A percentile compares a stretch with the other conserved stretches of the same genome.
Evolutionary conservation across 2,888 invertebrate genomes (phyloP).

Genomic region (Platerodrilus igneus): DNA sequence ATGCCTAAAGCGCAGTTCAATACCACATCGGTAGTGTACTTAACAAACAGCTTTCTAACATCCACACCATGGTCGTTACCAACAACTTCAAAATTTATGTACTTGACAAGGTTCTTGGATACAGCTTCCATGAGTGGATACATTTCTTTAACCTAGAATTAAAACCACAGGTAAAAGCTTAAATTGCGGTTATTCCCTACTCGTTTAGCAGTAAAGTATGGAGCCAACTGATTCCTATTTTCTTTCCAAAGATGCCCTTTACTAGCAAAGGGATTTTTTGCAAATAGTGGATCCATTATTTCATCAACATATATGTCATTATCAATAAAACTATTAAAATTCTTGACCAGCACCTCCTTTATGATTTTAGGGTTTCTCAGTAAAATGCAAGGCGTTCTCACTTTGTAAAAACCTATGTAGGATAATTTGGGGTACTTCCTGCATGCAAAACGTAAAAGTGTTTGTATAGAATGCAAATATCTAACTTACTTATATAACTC

Average conservation of each 20-base stretch:
- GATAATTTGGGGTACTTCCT: constrained; percentile 37
- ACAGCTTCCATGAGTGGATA: constrained; percentile 49
- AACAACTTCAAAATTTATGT: too few relatives aligned
- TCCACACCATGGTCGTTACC: constrained; percentile 42
- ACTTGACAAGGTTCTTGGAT: constrained; percentile 43
- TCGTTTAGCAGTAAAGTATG: constrained; percentile 50
- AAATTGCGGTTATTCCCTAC: constrained; percentile 43
- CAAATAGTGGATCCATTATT: constrained; percentile 47
- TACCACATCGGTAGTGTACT: constrained; percentile 46
- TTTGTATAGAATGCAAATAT: too few relatives aligned
- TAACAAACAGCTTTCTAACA: constrained; percentile 43
- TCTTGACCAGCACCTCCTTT: constrained; percentile 35
- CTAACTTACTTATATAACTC: too few relatives aligned
- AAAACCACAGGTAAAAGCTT: background rate
- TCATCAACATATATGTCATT: constrained; percentile 42
- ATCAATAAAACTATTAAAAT: constrained; percentile 40
- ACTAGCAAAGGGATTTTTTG: constrained; percentile 48
- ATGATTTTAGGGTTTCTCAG: constrained; percentile 40
- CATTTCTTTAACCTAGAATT: constrained; percentile 48
- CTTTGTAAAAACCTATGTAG: constrained; percentile 40
- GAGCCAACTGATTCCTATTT: constrained; percentile 48
- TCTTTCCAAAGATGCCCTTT: constrained; percentile 50
- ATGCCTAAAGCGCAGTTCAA: constrained; percentile 47
- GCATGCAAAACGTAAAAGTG: too few relatives aligned
- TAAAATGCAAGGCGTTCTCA: constrained; percentile 34